Evolutionary conservation across 1,140 invertebrate species (phyloP).

Genomic region (Drosophila asahinai): DNA sequence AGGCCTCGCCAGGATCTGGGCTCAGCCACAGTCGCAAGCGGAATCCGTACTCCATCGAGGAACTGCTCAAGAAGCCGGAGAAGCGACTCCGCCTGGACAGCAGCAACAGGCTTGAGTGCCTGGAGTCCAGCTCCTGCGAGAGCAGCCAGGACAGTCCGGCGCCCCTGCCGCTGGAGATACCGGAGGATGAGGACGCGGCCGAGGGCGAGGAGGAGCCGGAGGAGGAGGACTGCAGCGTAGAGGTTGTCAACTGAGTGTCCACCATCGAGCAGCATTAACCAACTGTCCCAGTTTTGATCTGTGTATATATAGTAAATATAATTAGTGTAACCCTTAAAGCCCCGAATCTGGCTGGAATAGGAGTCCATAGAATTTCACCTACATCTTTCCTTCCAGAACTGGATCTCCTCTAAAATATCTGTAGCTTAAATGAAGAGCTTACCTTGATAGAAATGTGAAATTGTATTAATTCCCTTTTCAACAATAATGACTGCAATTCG

Average conservation of each 20-base stretch:
- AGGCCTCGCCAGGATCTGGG: constrained; percentile 11
- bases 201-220: constrained; percentile 47
- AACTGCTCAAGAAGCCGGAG: constrained; percentile 92
- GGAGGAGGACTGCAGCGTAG: constrained; percentile 76
- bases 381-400: constrained; percentile 10
- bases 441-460: constrained; percentile 1
- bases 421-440: background rate
- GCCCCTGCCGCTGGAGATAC: background rate
- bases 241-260: constrained; percentile 70
- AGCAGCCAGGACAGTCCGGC: constrained; percentile 53
- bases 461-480: constrained; percentile 7
- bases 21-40: constrained; percentile 87
- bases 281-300: constrained; percentile 38
- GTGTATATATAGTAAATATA: constrained; percentile 47
- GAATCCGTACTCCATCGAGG: constrained; percentile 94
- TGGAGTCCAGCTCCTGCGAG: constrained; percentile 64
- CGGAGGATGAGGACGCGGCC: constrained; percentile 31
- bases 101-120: constrained; percentile 56
- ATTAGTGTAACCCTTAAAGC: constrained; percentile 14
- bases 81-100: constrained; percentile 81
- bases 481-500: constrained; percentile 1
- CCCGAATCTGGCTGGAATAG: background rate
- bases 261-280: background rate
- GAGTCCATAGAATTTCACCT: constrained; percentile 16
- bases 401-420: constrained; percentile 24